Conservation (phyloP, 1,140 invertebrate genomes). For the Drosophila repleta region DNA sequence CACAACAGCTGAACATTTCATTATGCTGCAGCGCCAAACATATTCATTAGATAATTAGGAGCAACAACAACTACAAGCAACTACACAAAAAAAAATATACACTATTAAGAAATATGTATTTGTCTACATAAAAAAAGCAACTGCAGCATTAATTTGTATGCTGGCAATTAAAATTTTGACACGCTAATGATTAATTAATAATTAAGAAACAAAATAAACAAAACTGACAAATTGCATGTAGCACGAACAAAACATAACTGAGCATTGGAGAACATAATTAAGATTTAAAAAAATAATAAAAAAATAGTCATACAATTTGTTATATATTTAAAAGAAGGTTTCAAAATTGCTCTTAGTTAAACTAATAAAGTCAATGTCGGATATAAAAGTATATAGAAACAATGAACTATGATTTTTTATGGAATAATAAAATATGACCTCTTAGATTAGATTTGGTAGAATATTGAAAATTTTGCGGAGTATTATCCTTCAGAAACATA, state of each 20-base stretch:
- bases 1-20: not conserved
- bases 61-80: not conserved
- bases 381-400: not conserved
- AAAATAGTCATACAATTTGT: too few species aligned
- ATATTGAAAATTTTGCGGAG: too few species aligned
- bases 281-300: too few species aligned
- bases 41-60: conserved; percentile 36
- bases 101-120: conserved; percentile 24
- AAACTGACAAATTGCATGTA: conserved; percentile 32
- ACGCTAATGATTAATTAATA: conserved; percentile 28
- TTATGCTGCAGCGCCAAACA: conserved; percentile 15
- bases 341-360: too few species aligned
- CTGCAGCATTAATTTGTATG: conserved; percentile 29
- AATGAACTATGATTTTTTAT: not conserved
- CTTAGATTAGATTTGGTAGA: not conserved
- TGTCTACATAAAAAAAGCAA: conserved; percentile 3
- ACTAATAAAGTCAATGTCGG: not conserved
- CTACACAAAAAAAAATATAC: conserved; percentile 5
- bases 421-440: not conserved
- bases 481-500: too few species aligned
- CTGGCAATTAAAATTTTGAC: conserved; percentile 13
- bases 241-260: conserved; percentile 7
- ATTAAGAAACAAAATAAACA: conserved; percentile 7
- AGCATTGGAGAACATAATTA: conserved; percentile 7
- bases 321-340: too few species aligned